A percentile compares a stretch with the other conserved stretches of the same genome.
Conservation (phyloP, 2,797 vertebrate species). For the Spheniscus humboldti region DNA sequence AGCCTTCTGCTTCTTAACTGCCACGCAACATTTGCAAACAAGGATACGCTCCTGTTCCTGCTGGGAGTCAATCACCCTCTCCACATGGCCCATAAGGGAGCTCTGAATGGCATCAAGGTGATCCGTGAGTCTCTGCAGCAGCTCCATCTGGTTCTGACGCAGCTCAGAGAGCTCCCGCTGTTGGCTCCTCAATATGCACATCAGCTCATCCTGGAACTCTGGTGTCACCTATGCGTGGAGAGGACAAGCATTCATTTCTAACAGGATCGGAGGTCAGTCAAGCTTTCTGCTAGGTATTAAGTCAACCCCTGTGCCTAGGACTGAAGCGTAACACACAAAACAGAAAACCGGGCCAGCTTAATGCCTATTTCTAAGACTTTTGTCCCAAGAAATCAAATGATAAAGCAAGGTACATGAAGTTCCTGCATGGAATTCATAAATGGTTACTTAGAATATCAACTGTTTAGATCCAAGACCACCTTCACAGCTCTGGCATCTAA, state of each 20-base stretch:
- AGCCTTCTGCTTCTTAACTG: neutral
- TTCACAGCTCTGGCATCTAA: neutral
- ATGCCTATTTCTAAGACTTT: neutral
- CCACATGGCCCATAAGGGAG: constrained; percentile 87
- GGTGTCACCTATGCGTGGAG: constrained; percentile 62
- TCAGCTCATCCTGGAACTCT: constrained; percentile 87
- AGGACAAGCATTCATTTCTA: neutral
- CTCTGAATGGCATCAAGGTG: constrained; percentile 85
- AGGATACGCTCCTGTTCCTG: constrained; percentile 98
- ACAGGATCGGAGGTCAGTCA: neutral
- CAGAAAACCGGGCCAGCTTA: neutral
- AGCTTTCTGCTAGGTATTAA: neutral
- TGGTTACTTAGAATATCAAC: neutral
- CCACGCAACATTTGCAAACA: neutral
- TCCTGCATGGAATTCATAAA: neutral
- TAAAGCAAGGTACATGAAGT: neutral
- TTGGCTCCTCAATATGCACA: constrained; percentile 87
- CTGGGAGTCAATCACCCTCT: constrained; percentile 84
- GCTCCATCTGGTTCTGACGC: constrained; percentile 86
- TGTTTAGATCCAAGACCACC: neutral
- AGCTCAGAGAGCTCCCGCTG: constrained; percentile 89
- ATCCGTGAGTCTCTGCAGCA: constrained; percentile 80
- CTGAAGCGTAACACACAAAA: fast-evolving
- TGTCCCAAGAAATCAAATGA: neutral
- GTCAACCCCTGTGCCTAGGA: neutral